phyloP scores from a whole-genome alignment of 1,140 invertebrate genomes.

The Sycobia sp. region DNA sequence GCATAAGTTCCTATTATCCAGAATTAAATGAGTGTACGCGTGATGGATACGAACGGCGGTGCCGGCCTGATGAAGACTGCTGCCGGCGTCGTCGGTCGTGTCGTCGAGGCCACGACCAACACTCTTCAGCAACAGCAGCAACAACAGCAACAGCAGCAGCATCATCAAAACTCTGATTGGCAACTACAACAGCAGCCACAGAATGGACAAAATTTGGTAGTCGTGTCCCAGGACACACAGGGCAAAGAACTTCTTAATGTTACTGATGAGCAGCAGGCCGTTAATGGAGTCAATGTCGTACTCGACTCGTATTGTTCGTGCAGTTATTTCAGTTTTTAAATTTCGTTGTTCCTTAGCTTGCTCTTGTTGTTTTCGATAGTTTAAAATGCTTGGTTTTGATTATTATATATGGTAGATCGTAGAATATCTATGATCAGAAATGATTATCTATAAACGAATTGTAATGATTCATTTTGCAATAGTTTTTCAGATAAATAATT shows the following conservation, averaged over 20 bases:
- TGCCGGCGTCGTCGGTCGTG: conserved; percentile 20
- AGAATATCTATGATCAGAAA: too few relatives aligned
- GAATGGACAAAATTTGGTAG: conserved; percentile 47
- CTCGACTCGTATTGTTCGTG: conserved; percentile 54
- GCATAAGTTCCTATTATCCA: neutral
- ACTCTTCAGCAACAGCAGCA: conserved; percentile 24
- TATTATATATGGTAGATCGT: too few relatives aligned
- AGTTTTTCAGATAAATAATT: too few relatives aligned
- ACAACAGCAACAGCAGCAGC: neutral
- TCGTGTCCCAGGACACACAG: conserved; percentile 48
- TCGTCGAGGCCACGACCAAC: conserved; percentile 30
- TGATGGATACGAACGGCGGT: conserved; percentile 26
- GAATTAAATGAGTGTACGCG: conserved; percentile 30
- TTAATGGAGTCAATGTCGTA: conserved; percentile 40
- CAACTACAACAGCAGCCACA: neutral
- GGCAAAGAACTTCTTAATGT: conserved; percentile 45
- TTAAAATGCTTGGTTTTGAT: too few relatives aligned
- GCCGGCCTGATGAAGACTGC: conserved; percentile 17
- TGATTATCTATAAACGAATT: too few relatives aligned
- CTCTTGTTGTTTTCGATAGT: too few relatives aligned
- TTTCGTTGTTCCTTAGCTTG: too few relatives aligned
- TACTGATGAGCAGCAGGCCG: conserved; percentile 42
- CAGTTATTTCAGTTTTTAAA: conserved; percentile 31
- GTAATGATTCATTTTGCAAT: too few relatives aligned
- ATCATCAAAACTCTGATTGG: conserved; percentile 17